Base-by-base conservation (phyloP, 1,140 invertebrate species). In the Drosophila ercepeae region DNA sequence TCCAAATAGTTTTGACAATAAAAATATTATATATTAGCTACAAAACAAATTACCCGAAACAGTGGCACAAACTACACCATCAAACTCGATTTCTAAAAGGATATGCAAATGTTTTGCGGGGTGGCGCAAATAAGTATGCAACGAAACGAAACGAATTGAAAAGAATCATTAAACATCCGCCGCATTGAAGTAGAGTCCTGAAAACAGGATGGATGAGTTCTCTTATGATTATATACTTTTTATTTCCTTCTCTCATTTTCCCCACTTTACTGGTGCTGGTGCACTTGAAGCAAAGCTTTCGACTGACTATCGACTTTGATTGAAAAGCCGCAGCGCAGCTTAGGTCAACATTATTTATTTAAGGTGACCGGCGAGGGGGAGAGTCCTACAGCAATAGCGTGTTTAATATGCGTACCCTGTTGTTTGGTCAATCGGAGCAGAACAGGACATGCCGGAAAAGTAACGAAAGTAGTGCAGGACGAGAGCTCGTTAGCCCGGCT, bases 361-460 rank as follows among this genome's bases (percentile, higher is more conserved):
- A 86, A 53, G 41, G 11, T 65, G 36, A 8, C 7, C 3, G 4
- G 29, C 39, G 7, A 9, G 32, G 23, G 4, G 11, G 19, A 25
- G 21, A 44, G 44, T 6, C 3, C 16, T 14, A 13, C n/a, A 16
- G 14, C 16, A 9, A 18, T 42, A 18, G 49, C 23, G 53, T 82
- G 69, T 61, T 86, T 86, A 82, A 86, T 86, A 86, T 86, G 82
- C 82, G 75, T 64, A 54, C 63, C 77, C 59, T 53, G 82, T 82
- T 88, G 73, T 82, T 74, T 88, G 82, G 82, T 86, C 82, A 86
- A 86, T 86, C 82, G 82, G 60, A 77, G 82, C 82, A 73, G 73
- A 84, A 65, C 79, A 63, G 58, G 60, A 64, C 61, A 67, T 57
- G 68, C 50, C 45, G 32, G 48, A 58, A 64, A 67, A 67, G 61